Evolutionary conservation across 23 tunicate species (phyloP), one percentile per base, ranked within the genome.

Genomic region (Trididemnum nubilum): DNA sequence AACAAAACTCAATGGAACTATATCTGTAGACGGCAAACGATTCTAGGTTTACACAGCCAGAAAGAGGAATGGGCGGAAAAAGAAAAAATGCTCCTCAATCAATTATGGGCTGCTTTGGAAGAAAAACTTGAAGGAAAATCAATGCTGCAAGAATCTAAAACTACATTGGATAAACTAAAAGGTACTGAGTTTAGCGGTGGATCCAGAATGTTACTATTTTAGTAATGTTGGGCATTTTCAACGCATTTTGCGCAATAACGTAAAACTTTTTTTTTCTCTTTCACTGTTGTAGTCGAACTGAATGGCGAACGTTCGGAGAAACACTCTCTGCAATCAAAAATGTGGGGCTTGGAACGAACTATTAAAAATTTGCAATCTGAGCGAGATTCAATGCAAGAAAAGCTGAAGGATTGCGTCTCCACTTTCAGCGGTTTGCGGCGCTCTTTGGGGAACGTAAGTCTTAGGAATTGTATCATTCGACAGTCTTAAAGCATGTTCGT

Each of bases 31-130:
- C 92, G 98, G n/a, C 81, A 83, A 9, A 93, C 98, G 28, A 87
- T 93, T 0, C 34, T 93, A 0, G 89, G 93, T 21, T 80, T 93
- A 37, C 84, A 87, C 27, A 89, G 92, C 33, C 98, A 93, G 40
- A 93, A 88, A 74, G 92, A 88, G 64, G 98, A 93, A 80, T 93
- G 98, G 98, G 58, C 84, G 1, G 98, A 93, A 35, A 93, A 88
- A 78, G 98, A 93, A 67, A 93, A 93, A 81, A 87, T 93, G 93
- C 84, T 93, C 28, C 65, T 93, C 24, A 93, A 93, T 76, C 98
- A 93, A 74, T 58, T 93, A 19, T 93, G 98, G 98, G 98, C 93
- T 0, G 98, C 93, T 4, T 63, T 93, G 28, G 98, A 93, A 84
- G 98, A 93, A 66, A 93, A 93, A 76, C 50, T 93, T 18, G 98